Percentiles rank a stretch among this genome's conserved stretches.
These are phyloP conservation scores for Danio choprae DNA, from an alignment of 2,797 vertebrate genomes.

Conservation along the genomic window DNA sequence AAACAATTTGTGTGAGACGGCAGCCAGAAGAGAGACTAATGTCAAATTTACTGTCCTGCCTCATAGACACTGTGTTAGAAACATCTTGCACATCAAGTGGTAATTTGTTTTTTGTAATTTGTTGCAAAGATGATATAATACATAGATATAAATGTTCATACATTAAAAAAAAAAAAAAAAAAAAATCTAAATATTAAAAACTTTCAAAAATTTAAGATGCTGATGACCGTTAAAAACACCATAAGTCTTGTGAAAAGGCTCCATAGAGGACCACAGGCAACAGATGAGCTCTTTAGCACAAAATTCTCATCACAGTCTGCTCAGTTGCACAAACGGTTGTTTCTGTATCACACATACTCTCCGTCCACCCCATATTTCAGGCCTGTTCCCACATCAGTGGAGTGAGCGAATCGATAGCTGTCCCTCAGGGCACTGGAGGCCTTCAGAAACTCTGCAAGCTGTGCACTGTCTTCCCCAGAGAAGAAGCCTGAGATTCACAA, in stretches of 20 bases:
- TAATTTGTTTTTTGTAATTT: too few relatives aligned
- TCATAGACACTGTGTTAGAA: too few relatives aligned
- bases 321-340: neutral
- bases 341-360: slow-evolving; percentile 62
- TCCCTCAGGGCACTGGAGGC: slow-evolving; percentile 61
- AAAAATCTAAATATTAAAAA: too few relatives aligned
- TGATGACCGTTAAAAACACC: too few relatives aligned
- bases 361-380: slow-evolving; percentile 52
- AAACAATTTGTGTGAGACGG: too few relatives aligned
- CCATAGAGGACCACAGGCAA: neutral
- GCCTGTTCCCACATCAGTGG: slow-evolving; percentile 54
- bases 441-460: slow-evolving; percentile 63
- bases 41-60: too few relatives aligned
- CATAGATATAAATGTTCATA: too few relatives aligned
- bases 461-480: slow-evolving; percentile 51
- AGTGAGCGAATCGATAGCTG: slow-evolving; percentile 66
- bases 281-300: neutral
- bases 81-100: too few relatives aligned
- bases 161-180: too few relatives aligned
- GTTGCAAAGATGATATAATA: too few relatives aligned
- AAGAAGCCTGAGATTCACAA: slow-evolving; percentile 63
- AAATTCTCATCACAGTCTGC: neutral
- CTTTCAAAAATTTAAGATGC: too few relatives aligned
- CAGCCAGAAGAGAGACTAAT: too few relatives aligned
- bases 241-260: neutral